These are phyloP conservation scores for Sylvia borin DNA, from an alignment of 2,797 vertebrate genomes.

Conservation along the genomic window DNA sequence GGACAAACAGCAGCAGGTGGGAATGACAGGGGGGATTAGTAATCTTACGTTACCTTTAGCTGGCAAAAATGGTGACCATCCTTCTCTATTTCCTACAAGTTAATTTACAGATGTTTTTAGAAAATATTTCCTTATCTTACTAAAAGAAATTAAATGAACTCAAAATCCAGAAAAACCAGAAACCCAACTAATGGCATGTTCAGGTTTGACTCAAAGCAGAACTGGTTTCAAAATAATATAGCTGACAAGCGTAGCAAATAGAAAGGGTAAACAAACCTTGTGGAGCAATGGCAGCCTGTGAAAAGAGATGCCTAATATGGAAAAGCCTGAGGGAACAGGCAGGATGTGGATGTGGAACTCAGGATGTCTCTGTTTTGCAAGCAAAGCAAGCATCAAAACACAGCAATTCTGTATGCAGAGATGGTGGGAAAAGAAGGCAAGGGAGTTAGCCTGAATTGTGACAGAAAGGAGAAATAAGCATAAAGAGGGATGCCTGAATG, in stretches of 20 bases:
- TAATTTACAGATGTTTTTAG: neutral
- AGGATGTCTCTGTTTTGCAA: neutral
- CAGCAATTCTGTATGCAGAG: neutral
- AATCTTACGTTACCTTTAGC: neutral
- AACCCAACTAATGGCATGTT: neutral
- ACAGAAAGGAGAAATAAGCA: neutral
- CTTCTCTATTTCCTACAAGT: neutral
- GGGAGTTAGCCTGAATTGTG: neutral
- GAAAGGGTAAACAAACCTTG: neutral
- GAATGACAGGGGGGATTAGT: neutral
- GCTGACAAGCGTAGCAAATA: neutral
- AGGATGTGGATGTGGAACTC: neutral
- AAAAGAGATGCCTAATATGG: neutral
- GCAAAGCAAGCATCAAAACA: neutral
- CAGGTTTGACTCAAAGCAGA: neutral
- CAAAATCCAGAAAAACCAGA: neutral
- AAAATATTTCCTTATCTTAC: neutral
- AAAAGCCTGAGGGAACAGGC: neutral
- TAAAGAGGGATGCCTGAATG: neutral
- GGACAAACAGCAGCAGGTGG: constrained; percentile 39
- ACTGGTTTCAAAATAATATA: neutral
- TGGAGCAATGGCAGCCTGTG: neutral
- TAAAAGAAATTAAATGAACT: neutral
- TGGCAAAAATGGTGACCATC: neutral
- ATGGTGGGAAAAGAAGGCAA: neutral